These are phyloP conservation scores for Smittia sp. DNA, from an alignment of 2,888 invertebrate species.

Conservation along the genomic window DNA sequence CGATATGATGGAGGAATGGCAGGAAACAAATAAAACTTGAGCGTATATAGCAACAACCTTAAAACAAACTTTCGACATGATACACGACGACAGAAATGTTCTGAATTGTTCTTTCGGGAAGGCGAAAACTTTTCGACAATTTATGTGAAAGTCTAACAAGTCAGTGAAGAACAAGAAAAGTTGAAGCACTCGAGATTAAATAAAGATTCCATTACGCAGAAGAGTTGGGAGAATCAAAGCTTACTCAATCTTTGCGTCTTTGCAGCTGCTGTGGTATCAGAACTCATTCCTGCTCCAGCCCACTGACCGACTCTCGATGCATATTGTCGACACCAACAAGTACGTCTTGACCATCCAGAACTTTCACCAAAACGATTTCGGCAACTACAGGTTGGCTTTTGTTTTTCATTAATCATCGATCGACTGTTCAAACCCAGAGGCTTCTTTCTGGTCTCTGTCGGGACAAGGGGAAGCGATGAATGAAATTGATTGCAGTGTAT, in stretches of 20 bases:
- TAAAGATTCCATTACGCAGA: not conserved
- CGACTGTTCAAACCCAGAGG: not conserved
- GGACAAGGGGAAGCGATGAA: not conserved
- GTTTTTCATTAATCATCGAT: slow-evolving; percentile 13
- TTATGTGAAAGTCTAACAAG: slow-evolving; percentile 15
- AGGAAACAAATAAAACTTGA: not conserved
- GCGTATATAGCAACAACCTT: not conserved
- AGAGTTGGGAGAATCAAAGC: not conserved
- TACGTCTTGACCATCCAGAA: slow-evolving; percentile 60
- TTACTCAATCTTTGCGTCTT: slow-evolving; percentile 43
- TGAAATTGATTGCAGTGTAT: slow-evolving; percentile 38
- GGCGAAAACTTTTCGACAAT: slow-evolving; percentile 9
- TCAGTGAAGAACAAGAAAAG: slow-evolving; percentile 8
- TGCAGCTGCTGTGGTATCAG: slow-evolving; percentile 64
- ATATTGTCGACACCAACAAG: slow-evolving; percentile 57
- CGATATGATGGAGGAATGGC: no score
- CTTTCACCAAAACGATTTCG: slow-evolving; percentile 62
- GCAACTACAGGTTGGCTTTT: slow-evolving; percentile 56
- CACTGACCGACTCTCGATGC: slow-evolving; percentile 62
- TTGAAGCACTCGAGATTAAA: not conserved
- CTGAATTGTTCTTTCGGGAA: not conserved
- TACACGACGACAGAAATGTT: slow-evolving; percentile 35
- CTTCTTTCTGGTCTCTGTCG: not conserved
- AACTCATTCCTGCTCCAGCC: slow-evolving; percentile 62
- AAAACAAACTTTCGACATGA: slow-evolving; percentile 25